Evolutionary conservation across 2,113 vertebrate genomes (phyloP).

Genomic region (Vulpes lagopus): DNA sequence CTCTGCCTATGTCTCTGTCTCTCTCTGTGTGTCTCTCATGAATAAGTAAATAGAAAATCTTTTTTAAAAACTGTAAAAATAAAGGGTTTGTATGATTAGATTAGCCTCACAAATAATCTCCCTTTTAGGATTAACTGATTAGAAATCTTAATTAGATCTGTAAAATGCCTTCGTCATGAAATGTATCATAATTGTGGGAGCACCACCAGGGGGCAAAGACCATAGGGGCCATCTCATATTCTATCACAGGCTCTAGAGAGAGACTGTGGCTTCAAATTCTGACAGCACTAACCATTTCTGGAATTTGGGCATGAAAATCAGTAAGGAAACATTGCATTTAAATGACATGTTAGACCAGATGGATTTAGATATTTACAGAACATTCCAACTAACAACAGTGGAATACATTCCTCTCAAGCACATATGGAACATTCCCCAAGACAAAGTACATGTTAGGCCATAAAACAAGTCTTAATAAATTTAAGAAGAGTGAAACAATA

Average conservation of each 20-base stretch:
- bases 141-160: slow-evolving; percentile 29
- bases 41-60: too few species aligned
- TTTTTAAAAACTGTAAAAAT: too few species aligned
- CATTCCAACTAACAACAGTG: neutral
- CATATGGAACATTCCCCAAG: neutral
- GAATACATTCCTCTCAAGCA: neutral
- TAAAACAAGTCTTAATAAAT: neutral
- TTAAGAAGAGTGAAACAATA: neutral
- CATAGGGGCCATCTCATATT: neutral
- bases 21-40: too few species aligned
- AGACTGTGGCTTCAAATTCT: neutral
- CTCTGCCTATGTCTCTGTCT: too few species aligned
- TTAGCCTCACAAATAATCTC: neutral
- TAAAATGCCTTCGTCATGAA: slow-evolving; percentile 3
- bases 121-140: neutral
- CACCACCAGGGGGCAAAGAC: neutral
- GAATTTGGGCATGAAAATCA: neutral
- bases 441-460: neutral
- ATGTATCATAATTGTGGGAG: neutral
- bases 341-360: neutral
- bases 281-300: neutral
- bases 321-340: neutral
- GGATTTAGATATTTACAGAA: neutral
- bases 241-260: neutral
- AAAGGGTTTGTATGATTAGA: neutral